A percentile compares a stretch with the other conserved stretches of the same genome.
Evolutionary conservation across 2,797 vertebrate genomes (phyloP).

Genomic region (Arnoldichthys spilopterus): DNA sequence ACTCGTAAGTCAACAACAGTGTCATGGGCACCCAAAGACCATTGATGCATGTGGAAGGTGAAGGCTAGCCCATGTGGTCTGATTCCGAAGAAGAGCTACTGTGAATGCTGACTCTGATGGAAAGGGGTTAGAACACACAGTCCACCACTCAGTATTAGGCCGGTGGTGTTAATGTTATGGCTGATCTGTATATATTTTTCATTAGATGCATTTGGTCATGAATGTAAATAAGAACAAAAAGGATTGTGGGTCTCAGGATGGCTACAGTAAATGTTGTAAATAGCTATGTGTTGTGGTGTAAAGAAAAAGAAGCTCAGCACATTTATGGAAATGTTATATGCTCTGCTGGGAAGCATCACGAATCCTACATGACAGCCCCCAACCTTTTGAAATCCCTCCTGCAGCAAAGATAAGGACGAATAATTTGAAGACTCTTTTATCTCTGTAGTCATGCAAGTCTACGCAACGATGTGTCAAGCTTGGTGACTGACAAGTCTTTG

Average conservation of each 20-base stretch:
- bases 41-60: too few species aligned
- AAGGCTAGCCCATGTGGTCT: too few species aligned
- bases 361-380: neutral
- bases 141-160: too few species aligned
- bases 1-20: too few species aligned
- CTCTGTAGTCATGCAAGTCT: neutral
- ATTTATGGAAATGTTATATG: conserved; percentile 2
- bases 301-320: neutral
- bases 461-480: neutral
- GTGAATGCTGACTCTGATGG: too few species aligned
- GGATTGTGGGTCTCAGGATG: neutral
- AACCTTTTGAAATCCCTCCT: conserved; percentile 12
- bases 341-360: neutral
- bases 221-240: too few species aligned
- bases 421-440: conserved; percentile 1
- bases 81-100: too few species aligned
- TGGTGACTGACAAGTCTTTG: conserved; percentile 22
- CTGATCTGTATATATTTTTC: too few species aligned
- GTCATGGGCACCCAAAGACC: too few species aligned
- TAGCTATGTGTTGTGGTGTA: neutral
- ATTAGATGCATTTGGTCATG: too few species aligned
- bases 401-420: conserved; percentile 1
- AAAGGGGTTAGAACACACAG: too few species aligned
- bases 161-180: too few species aligned
- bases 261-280: neutral